Evolutionary conservation across 2,113 vertebrate genomes (phyloP).

Genomic region (Danionella cerebrum): DNA sequence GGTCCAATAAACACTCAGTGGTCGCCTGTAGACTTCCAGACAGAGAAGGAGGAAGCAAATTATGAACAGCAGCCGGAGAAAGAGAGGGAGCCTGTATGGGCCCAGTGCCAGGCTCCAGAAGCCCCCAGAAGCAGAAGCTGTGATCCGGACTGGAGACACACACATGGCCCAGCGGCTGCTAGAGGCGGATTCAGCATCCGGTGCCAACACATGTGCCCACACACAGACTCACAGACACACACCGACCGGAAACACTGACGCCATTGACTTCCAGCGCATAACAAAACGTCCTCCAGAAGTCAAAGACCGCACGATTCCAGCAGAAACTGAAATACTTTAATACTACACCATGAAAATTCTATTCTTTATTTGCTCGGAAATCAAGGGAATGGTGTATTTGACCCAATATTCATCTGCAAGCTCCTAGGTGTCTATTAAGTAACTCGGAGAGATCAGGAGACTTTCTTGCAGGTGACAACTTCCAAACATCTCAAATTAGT

Average conservation of each 20-base stretch:
- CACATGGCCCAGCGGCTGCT: conserved; percentile 44
- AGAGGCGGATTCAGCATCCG: conserved; percentile 38
- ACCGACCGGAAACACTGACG: background rate
- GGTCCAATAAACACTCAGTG: conserved; percentile 51
- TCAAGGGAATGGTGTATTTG: too few species aligned
- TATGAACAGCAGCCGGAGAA: conserved; percentile 45
- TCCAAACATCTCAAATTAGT: too few species aligned
- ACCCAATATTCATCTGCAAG: too few species aligned
- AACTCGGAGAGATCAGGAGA: too few species aligned
- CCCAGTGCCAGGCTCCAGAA: conserved; percentile 52
- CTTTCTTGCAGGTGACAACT: too few species aligned
- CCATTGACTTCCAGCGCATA: too few species aligned
- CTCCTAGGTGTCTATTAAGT: too few species aligned
- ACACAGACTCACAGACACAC: background rate
- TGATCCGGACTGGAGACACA: conserved; percentile 41
- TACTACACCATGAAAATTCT: too few species aligned
- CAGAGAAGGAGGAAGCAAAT: conserved; percentile 48
- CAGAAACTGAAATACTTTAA: too few species aligned
- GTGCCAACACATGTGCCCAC: conserved; percentile 13
- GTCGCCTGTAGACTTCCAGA: conserved; percentile 52
- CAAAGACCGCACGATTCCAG: too few species aligned
- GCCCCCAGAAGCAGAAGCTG: conserved; percentile 1
- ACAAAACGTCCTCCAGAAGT: too few species aligned
- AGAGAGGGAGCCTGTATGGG: conserved; percentile 35
- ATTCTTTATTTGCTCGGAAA: too few species aligned